Evolutionary conservation across 92 coral and sea anemone species (phyloP).

Genomic region (Anthopleura xanthogrammica): DNA sequence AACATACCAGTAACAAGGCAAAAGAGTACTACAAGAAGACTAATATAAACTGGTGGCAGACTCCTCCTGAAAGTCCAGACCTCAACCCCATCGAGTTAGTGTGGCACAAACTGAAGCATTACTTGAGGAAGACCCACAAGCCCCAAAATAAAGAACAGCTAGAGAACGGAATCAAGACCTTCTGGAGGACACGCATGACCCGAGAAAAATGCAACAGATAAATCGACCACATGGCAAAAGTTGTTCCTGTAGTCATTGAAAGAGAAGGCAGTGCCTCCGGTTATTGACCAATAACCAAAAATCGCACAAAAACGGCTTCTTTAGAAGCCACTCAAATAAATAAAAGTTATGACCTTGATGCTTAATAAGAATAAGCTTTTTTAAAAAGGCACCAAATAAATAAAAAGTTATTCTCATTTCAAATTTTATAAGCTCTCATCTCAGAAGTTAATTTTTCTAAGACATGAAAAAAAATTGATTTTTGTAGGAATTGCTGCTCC

Average conservation of each 20-base stretch:
- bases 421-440: too few relatives aligned
- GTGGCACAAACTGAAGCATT: conserved; percentile 48
- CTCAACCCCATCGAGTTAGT: conserved; percentile 45
- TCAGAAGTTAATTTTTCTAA: too few relatives aligned
- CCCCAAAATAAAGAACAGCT: conserved; percentile 43
- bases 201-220: conserved; percentile 44
- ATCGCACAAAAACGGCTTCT: not conserved
- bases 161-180: conserved; percentile 30
- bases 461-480: too few relatives aligned
- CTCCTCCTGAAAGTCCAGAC: conserved; percentile 52
- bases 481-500: too few relatives aligned
- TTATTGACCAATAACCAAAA: too few relatives aligned
- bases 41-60: conserved; percentile 45
- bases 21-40: conserved; percentile 22
- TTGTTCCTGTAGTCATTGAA: conserved; percentile 30
- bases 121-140: conserved; percentile 38
- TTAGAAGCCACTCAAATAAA: conserved; percentile 19
- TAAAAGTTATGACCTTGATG: not conserved
- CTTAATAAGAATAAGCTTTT: too few relatives aligned
- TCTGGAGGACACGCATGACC: conserved; percentile 48
- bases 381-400: too few relatives aligned
- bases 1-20: conserved; percentile 37
- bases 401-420: too few relatives aligned
- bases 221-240: conserved; percentile 53
- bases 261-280: conserved; percentile 49